Base-by-base conservation (phyloP, 2,113 vertebrate species). In the Aramus guarauna region DNA sequence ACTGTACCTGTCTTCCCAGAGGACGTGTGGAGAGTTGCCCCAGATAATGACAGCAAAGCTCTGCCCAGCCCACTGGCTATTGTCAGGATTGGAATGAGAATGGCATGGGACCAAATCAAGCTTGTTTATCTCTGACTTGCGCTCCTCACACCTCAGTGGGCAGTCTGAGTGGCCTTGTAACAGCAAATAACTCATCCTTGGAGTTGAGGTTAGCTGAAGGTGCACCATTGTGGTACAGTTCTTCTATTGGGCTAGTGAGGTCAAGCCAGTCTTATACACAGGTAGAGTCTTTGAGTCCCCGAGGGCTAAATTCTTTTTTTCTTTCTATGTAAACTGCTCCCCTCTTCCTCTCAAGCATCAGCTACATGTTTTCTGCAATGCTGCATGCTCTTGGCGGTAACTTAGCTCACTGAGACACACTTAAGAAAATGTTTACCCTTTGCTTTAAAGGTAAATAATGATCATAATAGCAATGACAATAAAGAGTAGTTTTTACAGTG, bases 371-470 rank as follows among this genome's bases (percentile, higher is more conserved):
- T 80, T 29, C 55, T 14, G 45, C 47, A 20, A 8, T 75, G 47
- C 21, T 89, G 41, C 48, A 19, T 43, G 15, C 19, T 39, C 34
- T 36, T 73, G 36, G 60, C 55, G 80, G 63, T 32, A 87, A 20
- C n/a, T 55, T 24, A 69, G 15, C 34, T 85, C 27, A 23, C 6
- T 0, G 0, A 64, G 48, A 74, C 2, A 69, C 30, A 52, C 27
- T 76, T 34, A 36, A 67, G 45, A 19, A 81, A 88, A 7, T 3
- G 5, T 56, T 90, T 90, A 9, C 11, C 34, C 17, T 74, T 62
- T 78, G 30, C 19, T 85, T 66, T 78, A 39, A 52, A 75, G 5
- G 9, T 48, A 64, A 73, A 12, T 63, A 29, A 71, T 18, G 16
- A n/a, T 36, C 11, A 2, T 11, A 85, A 75, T 5, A 83, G 19